Evolutionary conservation across 2,113 vertebrate genomes (phyloP).

Genomic region (Synodontis membranacea): DNA sequence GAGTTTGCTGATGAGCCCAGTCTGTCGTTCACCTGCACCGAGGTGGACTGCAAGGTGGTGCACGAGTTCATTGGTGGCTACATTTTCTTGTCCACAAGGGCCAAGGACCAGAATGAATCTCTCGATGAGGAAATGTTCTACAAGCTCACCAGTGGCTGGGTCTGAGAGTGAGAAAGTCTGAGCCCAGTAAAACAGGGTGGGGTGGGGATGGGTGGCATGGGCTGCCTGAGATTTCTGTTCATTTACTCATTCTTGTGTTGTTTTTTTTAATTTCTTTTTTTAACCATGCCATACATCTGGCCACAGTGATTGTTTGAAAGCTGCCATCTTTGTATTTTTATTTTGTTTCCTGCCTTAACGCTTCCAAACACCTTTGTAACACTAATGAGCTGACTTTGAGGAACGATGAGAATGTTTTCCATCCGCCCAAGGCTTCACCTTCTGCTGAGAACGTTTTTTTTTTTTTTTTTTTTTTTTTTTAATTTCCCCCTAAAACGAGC

Average conservation of each 20-base stretch:
- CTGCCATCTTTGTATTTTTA: slow-evolving; percentile 49
- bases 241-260: slow-evolving; percentile 56
- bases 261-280: slow-evolving; percentile 53
- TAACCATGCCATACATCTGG: slow-evolving; percentile 63
- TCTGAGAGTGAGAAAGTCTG: slow-evolving; percentile 73
- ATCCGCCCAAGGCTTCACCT: neutral
- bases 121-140: slow-evolving; percentile 99
- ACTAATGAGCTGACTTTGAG: slow-evolving; percentile 30
- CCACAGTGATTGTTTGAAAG: slow-evolving; percentile 57
- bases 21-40: slow-evolving; percentile 91
- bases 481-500: neutral
- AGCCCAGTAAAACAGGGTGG: slow-evolving; percentile 36
- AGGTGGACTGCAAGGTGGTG: slow-evolving; percentile 98
- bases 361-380: slow-evolving; percentile 50
- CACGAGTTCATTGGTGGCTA: slow-evolving; percentile 99
- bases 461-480: too few relatives aligned
- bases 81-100: slow-evolving; percentile 95
- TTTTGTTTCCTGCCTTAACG: slow-evolving; percentile 51
- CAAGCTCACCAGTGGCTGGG: slow-evolving; percentile 98
- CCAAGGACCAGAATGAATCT: slow-evolving; percentile 98
- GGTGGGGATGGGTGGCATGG: slow-evolving; percentile 34
- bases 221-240: slow-evolving; percentile 45
- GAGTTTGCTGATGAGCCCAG: slow-evolving; percentile 95
- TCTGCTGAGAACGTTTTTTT: neutral
- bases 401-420: neutral